Percentiles rank a stretch among this genome's conserved stretches.
Conservation (phyloP, 2,888 invertebrate species). For the Oligia fasciuncula region DNA sequence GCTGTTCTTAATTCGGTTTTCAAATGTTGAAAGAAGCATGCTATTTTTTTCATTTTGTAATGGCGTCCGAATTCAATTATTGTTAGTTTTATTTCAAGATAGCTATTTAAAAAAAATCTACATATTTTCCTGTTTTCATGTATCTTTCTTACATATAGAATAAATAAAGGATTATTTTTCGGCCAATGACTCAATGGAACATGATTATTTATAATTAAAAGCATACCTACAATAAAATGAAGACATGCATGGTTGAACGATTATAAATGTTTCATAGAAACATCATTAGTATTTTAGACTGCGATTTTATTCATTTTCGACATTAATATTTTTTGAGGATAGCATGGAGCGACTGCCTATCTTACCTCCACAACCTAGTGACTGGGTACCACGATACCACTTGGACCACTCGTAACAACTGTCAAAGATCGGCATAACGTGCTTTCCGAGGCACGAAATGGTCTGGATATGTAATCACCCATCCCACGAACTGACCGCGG, state of each 20-base stretch:
- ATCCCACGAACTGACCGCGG: neutral
- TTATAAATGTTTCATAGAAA: neutral
- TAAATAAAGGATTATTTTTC: slow-evolving; percentile 10
- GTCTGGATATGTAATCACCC: neutral
- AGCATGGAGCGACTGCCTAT: neutral
- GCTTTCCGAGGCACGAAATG: neutral
- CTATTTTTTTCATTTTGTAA: neutral
- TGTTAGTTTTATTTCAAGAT: neutral
- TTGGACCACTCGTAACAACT: neutral
- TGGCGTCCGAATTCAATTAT: neutral
- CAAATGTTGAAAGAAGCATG: neutral
- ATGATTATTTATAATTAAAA: slow-evolving; percentile 23
- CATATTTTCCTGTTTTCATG: neutral
- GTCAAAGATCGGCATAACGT: neutral
- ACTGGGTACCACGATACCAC: neutral
- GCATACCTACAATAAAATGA: neutral
- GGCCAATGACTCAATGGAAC: slow-evolving; percentile 3
- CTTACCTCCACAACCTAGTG: neutral
- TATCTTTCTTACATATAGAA: neutral
- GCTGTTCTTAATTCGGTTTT: slow-evolving; percentile 2
- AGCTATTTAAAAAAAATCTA: too few relatives aligned
- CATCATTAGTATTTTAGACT: neutral
- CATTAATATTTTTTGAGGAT: neutral
- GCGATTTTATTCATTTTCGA: neutral
- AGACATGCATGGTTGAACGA: neutral